These are phyloP conservation scores for Notarius quadriscutis DNA, from an alignment of 2,113 vertebrate species.

Conservation along the genomic window DNA sequence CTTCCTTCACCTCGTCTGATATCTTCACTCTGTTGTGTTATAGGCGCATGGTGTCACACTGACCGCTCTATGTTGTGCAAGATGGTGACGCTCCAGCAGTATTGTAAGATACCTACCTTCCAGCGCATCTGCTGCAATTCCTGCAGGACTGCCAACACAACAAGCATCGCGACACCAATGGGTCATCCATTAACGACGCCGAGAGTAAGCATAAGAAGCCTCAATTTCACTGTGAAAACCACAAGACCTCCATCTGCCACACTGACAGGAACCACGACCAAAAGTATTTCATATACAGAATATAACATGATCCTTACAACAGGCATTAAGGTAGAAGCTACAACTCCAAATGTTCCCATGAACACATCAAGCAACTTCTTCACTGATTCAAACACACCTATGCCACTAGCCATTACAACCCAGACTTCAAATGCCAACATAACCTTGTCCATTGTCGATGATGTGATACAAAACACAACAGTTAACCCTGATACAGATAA, in stretches of 20 bases:
- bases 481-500: neutral
- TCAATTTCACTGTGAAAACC: neutral
- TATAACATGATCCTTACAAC: neutral
- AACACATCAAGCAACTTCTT: conserved; percentile 43
- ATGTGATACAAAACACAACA: conserved; percentile 28
- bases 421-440: conserved; percentile 38
- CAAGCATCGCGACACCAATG: conserved; percentile 6
- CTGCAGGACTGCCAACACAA: conserved; percentile 70
- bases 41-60: conserved; percentile 86
- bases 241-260: neutral
- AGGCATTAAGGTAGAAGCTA: conserved; percentile 9
- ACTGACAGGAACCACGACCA: neutral
- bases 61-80: conserved; percentile 94
- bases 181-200: conserved; percentile 27
- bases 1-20: neutral
- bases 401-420: neutral
- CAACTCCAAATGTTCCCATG: conserved; percentile 33
- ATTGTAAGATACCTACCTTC: conserved; percentile 87
- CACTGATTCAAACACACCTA: conserved; percentile 42
- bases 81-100: conserved; percentile 85
- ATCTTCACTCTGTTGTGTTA: conserved; percentile 73
- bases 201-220: neutral
- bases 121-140: conserved; percentile 91
- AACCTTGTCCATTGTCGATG: neutral
- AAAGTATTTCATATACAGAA: neutral